A percentile compares a stretch with the other conserved stretches of the same genome.
These are phyloP conservation scores for Hirundo rustica DNA, from an alignment of 2,797 vertebrate species.

Conservation along the genomic window DNA sequence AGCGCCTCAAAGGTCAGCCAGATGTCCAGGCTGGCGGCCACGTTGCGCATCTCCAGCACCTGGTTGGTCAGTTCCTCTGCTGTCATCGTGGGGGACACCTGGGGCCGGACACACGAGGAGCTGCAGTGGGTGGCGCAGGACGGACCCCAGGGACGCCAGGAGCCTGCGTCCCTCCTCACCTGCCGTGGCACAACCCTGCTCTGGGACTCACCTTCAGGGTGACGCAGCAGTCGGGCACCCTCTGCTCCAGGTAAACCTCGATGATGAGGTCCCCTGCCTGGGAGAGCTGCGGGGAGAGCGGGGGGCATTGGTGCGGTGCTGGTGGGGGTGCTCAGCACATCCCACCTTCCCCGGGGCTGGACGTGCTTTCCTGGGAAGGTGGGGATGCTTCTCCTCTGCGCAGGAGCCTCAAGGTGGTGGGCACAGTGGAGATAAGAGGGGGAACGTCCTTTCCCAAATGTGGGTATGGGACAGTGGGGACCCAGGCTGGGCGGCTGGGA, in stretches of 20 bases:
- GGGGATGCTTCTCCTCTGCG: background rate
- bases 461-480: background rate
- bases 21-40: conserved; percentile 85
- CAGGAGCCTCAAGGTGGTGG: background rate
- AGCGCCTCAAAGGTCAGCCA: conserved; percentile 95
- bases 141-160: background rate
- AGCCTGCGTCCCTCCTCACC: background rate
- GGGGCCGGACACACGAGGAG: background rate
- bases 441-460: background rate
- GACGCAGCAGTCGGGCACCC: conserved; percentile 90
- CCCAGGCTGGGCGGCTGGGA: background rate
- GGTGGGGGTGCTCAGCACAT: background rate
- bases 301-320: background rate
- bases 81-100: conserved; percentile 95
- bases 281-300: conserved; percentile 80
- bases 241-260: conserved; percentile 93
- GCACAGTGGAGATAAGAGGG: background rate
- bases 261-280: conserved; percentile 97
- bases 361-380: background rate
- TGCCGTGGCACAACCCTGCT: rapidly evolving
- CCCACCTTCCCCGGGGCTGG: background rate
- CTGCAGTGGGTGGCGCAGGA: background rate
- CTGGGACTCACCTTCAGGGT: conserved; percentile 88
- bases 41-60: conserved; percentile 92
- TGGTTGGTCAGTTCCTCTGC: conserved; percentile 96